Base-by-base conservation (phyloP, 2,797 vertebrate species). In the Rallus crepitans region DNA sequence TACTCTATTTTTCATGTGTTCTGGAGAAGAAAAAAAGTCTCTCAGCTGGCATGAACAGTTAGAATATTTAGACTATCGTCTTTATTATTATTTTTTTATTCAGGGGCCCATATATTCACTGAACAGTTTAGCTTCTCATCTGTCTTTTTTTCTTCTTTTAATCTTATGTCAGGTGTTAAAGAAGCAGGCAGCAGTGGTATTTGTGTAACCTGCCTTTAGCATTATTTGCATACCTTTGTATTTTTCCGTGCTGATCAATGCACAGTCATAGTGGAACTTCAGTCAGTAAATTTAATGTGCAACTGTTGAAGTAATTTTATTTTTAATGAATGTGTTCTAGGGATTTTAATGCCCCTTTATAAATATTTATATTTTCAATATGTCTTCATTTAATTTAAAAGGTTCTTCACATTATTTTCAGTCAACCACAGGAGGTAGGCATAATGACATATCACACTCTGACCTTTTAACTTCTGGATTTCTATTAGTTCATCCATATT, bases 321-420 rank as follows among this genome's bases (percentile, higher is more conserved):
- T 97, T 96, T 94, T 96, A 97, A 95, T 97, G 95, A 97, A 71
- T 97, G 84, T 89, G 80, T 96, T 97, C 53, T 95, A 93, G 94
- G 93, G 95, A 94, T 96, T 97, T 96, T 95, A 94, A 95, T 98
- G 96, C 97, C 86, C 56, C 76, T 97, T 96, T 97, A 98, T 98
- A 97, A 97, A 98, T 98, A 98, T 97, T 98, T 98, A 95, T 98
- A 95, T 96, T 97, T 98, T 98, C 93, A 96, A 90, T 98, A 97
- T 97, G 95, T 98, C 96, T 97, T 97, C 93, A 96, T 98, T 98
- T 98, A 97, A 97, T 96, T 97, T 96, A 97, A 95, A 97, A 97
- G 84, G 57, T 96, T 97, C 95, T 97, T 97, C 89, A 82, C 84
- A 91, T 94, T 97, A 80, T 98, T 98, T 98, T 96, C 97, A 94